A percentile compares a stretch with the other conserved stretches of the same genome.
These are phyloP conservation scores for Lissonota sp. DNA, from an alignment of 2,888 invertebrate genomes.

Conservation along the genomic window DNA sequence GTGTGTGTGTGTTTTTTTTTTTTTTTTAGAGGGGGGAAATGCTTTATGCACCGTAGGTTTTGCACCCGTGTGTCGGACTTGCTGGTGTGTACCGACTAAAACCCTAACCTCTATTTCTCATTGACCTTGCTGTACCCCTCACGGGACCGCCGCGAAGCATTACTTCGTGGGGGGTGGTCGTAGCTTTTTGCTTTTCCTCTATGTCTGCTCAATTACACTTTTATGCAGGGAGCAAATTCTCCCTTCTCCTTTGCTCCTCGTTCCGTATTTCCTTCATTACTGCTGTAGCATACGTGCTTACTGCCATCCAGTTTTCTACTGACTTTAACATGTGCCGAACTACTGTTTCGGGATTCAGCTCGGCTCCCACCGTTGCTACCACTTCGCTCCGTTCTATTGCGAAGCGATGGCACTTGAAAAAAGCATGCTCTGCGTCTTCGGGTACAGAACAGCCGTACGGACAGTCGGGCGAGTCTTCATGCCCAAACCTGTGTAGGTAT, in stretches of 20 bases:
- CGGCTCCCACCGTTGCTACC: neutral
- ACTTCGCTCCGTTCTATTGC: neutral
- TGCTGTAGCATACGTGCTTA: constrained; percentile 29
- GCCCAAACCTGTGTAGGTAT: constrained; percentile 28
- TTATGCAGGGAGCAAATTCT: neutral
- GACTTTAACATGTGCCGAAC: constrained; percentile 8
- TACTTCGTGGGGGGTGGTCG: constrained; percentile 23
- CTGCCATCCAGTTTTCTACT: constrained; percentile 18
- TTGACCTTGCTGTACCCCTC: too few species aligned
- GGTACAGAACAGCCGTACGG: constrained; percentile 8
- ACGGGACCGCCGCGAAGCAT: constrained; percentile 37
- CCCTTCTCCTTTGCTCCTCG: neutral
- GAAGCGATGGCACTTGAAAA: constrained; percentile 46
- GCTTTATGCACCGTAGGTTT: too few species aligned
- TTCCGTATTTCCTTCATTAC: constrained; percentile 28
- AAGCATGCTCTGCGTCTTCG: constrained; percentile 46
- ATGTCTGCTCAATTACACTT: too few species aligned
- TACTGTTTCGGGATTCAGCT: neutral
- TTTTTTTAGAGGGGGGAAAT: too few species aligned
- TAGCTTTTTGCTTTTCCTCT: too few species aligned
- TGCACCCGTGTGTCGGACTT: constrained; percentile 27
- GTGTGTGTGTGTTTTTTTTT: too few species aligned
- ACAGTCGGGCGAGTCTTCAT: constrained; percentile 34
- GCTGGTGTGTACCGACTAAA: constrained; percentile 23
- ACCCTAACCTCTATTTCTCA: constrained; percentile 20